A percentile compares a stretch with the other conserved stretches of the same genome.
Conservation (phyloP, 2,888 invertebrate genomes). For the Campaea margaritaria region DNA sequence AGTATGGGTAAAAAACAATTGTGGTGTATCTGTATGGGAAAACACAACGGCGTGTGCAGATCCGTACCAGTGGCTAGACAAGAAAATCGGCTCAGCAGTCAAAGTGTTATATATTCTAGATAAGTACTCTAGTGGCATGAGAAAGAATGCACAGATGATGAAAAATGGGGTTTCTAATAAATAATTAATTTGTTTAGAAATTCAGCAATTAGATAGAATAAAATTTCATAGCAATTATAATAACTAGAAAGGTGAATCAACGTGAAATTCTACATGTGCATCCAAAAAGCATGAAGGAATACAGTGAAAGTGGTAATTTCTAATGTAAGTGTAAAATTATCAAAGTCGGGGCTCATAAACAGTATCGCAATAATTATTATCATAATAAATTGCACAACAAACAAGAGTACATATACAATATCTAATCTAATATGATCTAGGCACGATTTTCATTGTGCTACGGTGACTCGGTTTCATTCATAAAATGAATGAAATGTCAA, state of each 20-base stretch:
- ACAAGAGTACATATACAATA: conserved; percentile 52
- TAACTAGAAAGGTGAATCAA: not conserved
- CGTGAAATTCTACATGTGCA: conserved; percentile 10
- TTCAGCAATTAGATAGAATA: too few relatives aligned
- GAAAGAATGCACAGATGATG: too few relatives aligned
- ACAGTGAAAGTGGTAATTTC: conserved; percentile 21
- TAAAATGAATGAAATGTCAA: conserved; percentile 79
- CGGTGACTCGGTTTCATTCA: conserved; percentile 80
- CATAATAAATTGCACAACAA: conserved; percentile 40
- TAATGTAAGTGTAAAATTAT: not conserved
- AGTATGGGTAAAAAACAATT: too few relatives aligned
- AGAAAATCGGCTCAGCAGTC: too few relatives aligned
- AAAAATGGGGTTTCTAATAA: too few relatives aligned
- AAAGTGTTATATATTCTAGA: too few relatives aligned
- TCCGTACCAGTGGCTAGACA: too few relatives aligned
- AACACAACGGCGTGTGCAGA: too few relatives aligned
- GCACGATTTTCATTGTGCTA: conserved; percentile 75
- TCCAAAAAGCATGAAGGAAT: conserved; percentile 9
- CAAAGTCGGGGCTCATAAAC: not conserved
- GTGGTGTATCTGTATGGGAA: too few relatives aligned
- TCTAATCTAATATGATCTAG: conserved; percentile 71
- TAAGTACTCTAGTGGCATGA: not conserved
- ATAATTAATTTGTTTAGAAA: too few relatives aligned
- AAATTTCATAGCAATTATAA: too few relatives aligned
- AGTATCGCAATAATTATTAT: conserved; percentile 29